Base-by-base conservation (phyloP, 2,888 invertebrate species). In the Tetheella fluctuosa region DNA sequence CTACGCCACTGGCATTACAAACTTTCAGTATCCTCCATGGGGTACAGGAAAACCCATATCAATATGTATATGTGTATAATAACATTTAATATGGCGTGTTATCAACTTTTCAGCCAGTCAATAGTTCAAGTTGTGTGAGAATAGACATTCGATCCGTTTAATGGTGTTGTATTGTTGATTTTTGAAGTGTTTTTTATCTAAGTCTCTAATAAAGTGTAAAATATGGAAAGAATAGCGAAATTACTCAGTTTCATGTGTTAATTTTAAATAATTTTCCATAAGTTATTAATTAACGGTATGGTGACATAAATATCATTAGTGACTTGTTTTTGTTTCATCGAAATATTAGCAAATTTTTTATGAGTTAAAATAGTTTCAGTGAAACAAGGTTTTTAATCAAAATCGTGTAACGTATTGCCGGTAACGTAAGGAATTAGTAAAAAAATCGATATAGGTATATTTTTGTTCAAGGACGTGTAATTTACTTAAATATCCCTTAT, bases 91-190 rank as follows among this genome's bases (percentile, higher is more conserved):
- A 83, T 73, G 65, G 73, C 63, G 69, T 64, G 80, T 88, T 89
- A 88, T 89, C 89, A 86, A 76, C 71, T 71, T 72, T 73, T 77
- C 79, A 64, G 74, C 65, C 81, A 88, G 88, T 88, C 85, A 83
- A 85, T 86, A 85, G 69, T 79, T 78, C 78, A 78, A 81, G 81
- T 80, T 77, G 67, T 65, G 60, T 58, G 63, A 63, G 80, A 66
- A 62, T 70, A 77, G 77, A 68, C 80, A 80, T 30, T 65, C 60
- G 56, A 54, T 23, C 30, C 57, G 55, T 48, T 48, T 48, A 48
- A 48, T 48, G 48, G 48, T 48, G 48, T 15, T 48, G 20, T 20
- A 48, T 42, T 10, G 48, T 17, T 1, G 17, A 42, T 17, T 42
- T 58, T 39, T 53, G n/a, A n/a, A n/a, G n/a, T n/a, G n/a, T n/a